Conservation (phyloP, 2,888 invertebrate species). For the Watsonalla cultraria region DNA sequence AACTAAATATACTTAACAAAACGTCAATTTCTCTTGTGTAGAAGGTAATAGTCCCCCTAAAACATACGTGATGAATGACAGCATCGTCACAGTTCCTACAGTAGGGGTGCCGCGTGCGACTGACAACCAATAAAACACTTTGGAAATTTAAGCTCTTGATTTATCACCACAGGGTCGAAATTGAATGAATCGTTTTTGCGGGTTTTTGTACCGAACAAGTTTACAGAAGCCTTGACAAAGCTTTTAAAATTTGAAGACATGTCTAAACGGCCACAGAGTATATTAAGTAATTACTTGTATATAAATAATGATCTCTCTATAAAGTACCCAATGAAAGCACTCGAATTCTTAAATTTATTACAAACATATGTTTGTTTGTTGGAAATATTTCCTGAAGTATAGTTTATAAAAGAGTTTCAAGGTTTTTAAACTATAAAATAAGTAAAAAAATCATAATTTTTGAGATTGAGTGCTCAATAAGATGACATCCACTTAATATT, state of each 20-base stretch:
- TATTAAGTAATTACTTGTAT: too few relatives aligned
- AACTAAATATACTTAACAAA: neutral
- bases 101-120: slow-evolving; percentile 3
- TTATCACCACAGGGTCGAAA: neutral
- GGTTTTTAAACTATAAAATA: neutral
- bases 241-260: too few relatives aligned
- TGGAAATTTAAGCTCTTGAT: neutral
- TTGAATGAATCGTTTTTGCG: neutral
- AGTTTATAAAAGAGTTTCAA: too few relatives aligned
- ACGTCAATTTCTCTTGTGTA: too few relatives aligned
- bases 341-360: too few relatives aligned
- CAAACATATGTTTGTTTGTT: too few relatives aligned
- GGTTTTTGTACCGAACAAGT: neutral
- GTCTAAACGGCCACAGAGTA: too few relatives aligned
- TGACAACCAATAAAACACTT: slow-evolving; percentile 8
- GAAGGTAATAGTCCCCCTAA: neutral
- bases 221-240: too few relatives aligned
- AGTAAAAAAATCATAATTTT: neutral
- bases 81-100: neutral
- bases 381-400: too few relatives aligned
- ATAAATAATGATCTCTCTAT: too few relatives aligned
- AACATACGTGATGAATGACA: too few relatives aligned
- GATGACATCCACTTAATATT: slow-evolving; percentile 8
- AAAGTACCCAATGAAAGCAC: too few relatives aligned
- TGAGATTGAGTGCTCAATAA: neutral